A percentile compares a stretch with the other conserved stretches of the same genome.
phyloP scores from a whole-genome alignment of 2,113 vertebrate genomes.

The Callorhinus ursinus region DNA sequence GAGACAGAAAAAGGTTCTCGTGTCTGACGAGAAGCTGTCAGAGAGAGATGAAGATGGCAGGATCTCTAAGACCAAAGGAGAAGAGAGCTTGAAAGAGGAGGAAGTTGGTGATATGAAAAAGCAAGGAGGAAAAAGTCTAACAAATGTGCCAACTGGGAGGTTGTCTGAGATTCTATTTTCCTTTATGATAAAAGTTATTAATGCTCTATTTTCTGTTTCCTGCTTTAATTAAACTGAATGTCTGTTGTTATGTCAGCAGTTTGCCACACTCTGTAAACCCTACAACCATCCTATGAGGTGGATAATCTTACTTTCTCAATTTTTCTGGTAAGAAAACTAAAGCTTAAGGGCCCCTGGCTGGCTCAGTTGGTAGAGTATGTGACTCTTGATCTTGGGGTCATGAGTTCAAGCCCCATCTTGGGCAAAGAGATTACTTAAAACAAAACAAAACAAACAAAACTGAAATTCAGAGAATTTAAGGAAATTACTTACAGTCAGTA shows the following conservation, averaged over 20 bases:
- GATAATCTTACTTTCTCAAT: constrained; percentile 1
- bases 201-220: neutral
- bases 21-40: neutral
- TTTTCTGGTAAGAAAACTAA: neutral
- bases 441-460: neutral
- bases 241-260: neutral
- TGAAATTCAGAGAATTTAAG: constrained; percentile 15
- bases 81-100: neutral
- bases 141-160: neutral
- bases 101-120: neutral
- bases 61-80: neutral
- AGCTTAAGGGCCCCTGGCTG: neutral
- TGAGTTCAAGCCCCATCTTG: neutral
- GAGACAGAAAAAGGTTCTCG: neutral
- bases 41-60: neutral
- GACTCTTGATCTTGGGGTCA: neutral
- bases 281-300: neutral
- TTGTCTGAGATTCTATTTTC: neutral
- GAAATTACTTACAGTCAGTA: neutral
- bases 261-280: neutral
- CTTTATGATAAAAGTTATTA: neutral
- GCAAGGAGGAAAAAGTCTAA: neutral
- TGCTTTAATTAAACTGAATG: neutral
- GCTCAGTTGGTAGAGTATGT: neutral
- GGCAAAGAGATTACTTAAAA: neutral